Evolutionary conservation across 2,113 vertebrate species (phyloP).

Genomic region (Saccopteryx leptura): DNA sequence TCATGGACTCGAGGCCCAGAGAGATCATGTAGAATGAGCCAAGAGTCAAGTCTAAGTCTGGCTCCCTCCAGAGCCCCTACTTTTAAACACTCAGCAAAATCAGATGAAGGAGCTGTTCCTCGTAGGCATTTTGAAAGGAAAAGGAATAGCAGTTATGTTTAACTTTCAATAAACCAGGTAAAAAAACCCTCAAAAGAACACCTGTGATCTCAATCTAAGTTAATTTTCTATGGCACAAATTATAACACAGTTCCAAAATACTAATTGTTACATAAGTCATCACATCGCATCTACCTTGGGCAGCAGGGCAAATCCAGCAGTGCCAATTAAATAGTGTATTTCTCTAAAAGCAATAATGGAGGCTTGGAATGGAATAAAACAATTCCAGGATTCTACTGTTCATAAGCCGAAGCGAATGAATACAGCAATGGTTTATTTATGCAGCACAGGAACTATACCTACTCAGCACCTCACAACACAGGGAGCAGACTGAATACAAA

Average conservation of each 20-base stretch:
- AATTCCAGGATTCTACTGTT: slow-evolving; percentile 66
- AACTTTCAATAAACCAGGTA: slow-evolving; percentile 62
- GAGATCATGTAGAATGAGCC: background rate
- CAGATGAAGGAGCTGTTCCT: background rate
- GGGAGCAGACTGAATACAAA: slow-evolving; percentile 27
- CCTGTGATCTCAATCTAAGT: slow-evolving; percentile 64
- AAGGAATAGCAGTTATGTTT: slow-evolving; percentile 38
- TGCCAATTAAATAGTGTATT: slow-evolving; percentile 78
- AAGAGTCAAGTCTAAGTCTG: background rate
- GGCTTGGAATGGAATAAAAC: slow-evolving; percentile 47
- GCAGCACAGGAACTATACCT: background rate
- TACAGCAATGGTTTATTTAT: slow-evolving; percentile 68
- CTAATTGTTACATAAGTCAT: slow-evolving; percentile 61
- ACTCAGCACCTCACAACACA: background rate
- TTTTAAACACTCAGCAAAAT: background rate
- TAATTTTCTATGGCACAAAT: slow-evolving; percentile 67
- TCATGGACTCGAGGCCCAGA: background rate
- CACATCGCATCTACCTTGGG: slow-evolving; percentile 63
- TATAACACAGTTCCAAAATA: slow-evolving; percentile 69
- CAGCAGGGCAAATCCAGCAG: background rate
- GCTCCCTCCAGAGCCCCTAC: background rate
- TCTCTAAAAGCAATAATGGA: slow-evolving; percentile 73
- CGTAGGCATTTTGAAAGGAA: slow-evolving; percentile 22
- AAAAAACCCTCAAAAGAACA: slow-evolving; percentile 64
- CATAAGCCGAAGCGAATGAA: slow-evolving; percentile 64